Evolutionary conservation across 2,797 vertebrate genomes (phyloP).

Genomic region (Microcaecilia unicolor): DNA sequence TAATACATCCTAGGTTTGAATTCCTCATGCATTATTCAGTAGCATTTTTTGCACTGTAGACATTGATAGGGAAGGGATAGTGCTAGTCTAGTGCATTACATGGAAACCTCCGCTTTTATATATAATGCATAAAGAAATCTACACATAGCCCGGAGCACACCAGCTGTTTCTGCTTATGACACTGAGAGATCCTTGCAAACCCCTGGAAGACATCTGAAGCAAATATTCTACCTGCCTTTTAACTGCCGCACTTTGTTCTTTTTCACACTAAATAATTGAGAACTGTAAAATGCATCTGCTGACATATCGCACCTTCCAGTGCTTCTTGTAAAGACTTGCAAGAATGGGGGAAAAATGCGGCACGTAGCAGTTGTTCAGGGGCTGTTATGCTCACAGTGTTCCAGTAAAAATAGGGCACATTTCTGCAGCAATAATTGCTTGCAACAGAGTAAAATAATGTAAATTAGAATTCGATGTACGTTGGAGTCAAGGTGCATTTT

Average conservation of each 20-base stretch:
- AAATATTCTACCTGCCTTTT: slow-evolving; percentile 32
- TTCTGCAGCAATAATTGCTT: slow-evolving; percentile 36
- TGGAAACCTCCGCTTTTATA: slow-evolving; percentile 24
- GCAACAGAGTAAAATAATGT: slow-evolving; percentile 42
- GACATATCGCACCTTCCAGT: slow-evolving; percentile 2
- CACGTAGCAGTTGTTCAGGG: slow-evolving; percentile 15
- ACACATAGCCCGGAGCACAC: slow-evolving; percentile 30
- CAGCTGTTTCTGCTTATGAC: slow-evolving; percentile 48
- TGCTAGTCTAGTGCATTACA: background rate
- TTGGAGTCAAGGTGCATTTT: slow-evolving; percentile 51
- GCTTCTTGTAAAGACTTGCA: slow-evolving; percentile 7
- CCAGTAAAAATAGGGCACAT: slow-evolving; percentile 31
- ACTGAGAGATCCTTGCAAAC: slow-evolving; percentile 40
- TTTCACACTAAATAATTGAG: slow-evolving; percentile 30
- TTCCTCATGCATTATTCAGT: slow-evolving; percentile 7
- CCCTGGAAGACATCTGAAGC: slow-evolving; percentile 28
- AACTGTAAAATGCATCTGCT: slow-evolving; percentile 15
- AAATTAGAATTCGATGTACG: slow-evolving; percentile 49
- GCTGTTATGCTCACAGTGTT: slow-evolving; percentile 18
- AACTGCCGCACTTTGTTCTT: slow-evolving; percentile 20
- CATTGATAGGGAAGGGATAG: slow-evolving; percentile 4
- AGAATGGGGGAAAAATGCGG: slow-evolving; percentile 18
- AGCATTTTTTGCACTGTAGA: slow-evolving; percentile 9
- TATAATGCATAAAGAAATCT: slow-evolving; percentile 37
- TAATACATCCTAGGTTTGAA: slow-evolving; percentile 18